These are phyloP conservation scores for Propithecus coquereli DNA, from an alignment of 2,113 vertebrate genomes.

Conservation along the genomic window DNA sequence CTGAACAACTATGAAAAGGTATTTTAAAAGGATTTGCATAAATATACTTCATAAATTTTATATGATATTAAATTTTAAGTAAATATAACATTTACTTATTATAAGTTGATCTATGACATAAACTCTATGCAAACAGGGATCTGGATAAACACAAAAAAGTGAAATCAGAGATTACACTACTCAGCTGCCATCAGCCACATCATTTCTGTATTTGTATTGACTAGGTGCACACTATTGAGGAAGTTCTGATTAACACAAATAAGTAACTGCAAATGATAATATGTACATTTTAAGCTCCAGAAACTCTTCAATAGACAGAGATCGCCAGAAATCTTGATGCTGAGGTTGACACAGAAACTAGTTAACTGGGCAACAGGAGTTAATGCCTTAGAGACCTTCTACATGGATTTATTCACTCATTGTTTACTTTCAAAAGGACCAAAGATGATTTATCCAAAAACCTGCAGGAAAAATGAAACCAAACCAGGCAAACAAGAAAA, in stretches of 20 bases:
- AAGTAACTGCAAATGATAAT: neutral
- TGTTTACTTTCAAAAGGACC: constrained; percentile 32
- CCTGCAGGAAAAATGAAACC: neutral
- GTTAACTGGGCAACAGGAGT: neutral
- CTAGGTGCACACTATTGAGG: neutral
- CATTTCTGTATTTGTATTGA: neutral
- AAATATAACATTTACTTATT: neutral
- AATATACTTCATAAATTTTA: neutral
- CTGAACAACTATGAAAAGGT: neutral
- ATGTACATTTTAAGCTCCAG: neutral
- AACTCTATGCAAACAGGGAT: neutral
- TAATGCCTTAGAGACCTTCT: neutral
- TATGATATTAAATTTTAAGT: neutral
- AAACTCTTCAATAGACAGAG: neutral
- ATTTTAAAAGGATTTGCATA: neutral
- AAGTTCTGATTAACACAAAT: neutral
- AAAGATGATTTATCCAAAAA: constrained; percentile 2
- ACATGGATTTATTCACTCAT: neutral
- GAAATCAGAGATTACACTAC: neutral
- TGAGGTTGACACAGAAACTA: neutral
- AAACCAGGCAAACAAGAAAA: constrained; percentile 27
- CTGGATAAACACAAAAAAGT: neutral
- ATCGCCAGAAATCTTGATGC: neutral
- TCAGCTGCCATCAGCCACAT: neutral
- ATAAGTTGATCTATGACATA: neutral